Evolutionary conservation across 2,113 vertebrate genomes (phyloP).

Genomic region (Spizaetus ornatus): DNA sequence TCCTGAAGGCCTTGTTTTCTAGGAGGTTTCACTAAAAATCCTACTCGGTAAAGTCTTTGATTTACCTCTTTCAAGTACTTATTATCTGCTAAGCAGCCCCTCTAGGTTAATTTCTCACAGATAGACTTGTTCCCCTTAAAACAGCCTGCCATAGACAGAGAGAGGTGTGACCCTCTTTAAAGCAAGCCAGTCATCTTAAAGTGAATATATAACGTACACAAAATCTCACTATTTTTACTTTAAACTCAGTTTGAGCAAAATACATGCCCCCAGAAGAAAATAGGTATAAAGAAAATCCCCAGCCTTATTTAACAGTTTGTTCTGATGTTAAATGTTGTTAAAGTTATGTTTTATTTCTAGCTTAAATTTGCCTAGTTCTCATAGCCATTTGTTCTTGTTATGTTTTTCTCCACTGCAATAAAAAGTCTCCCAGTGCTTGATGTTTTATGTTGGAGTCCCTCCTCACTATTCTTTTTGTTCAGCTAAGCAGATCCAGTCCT

Average conservation of each 20-base stretch:
- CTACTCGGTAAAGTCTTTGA: rapidly evolving
- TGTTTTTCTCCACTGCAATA: background rate
- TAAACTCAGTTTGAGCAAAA: background rate
- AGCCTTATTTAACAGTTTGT: background rate
- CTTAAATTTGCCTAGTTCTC: background rate
- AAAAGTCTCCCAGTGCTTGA: background rate
- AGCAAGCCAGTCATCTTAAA: background rate
- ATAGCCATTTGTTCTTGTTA: background rate
- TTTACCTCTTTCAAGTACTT: background rate
- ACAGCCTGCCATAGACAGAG: background rate
- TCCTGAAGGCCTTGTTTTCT: background rate
- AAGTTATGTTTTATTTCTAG: background rate
- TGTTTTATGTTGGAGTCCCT: background rate
- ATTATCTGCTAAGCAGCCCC: background rate
- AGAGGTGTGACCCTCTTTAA: background rate
- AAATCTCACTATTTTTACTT: background rate
- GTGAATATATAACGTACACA: background rate
- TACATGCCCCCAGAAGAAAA: background rate
- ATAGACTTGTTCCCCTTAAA: background rate
- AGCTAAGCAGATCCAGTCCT: background rate
- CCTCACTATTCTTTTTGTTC: background rate
- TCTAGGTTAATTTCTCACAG: background rate
- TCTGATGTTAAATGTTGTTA: background rate
- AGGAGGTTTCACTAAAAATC: background rate
- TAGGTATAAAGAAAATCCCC: background rate